Evolutionary conservation across 1,140 invertebrate genomes (phyloP), one percentile per base, ranked within the genome.

Genomic region (Drosophila sproati): DNA sequence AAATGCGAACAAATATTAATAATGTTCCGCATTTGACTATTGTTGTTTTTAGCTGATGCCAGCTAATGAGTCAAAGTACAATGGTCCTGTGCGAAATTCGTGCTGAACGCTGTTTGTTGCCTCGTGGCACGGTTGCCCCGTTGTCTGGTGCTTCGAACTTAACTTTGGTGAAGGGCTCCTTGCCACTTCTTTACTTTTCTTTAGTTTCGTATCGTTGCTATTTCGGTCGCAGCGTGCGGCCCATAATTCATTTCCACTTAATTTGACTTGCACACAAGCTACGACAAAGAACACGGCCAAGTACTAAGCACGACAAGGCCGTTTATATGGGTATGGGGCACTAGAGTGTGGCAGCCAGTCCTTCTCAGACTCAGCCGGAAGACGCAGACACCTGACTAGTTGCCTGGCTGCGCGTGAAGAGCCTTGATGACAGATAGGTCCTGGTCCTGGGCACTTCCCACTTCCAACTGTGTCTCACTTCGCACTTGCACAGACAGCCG

Each of bases 241-340:
- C 74, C 63, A 86, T 86, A 86, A 86, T 86, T 86, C 79, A 82
- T 86, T 86, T 87, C 82, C 82, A 86, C 78, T 76, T 82, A 87
- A 86, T 86, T 86, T 87, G 82, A 86, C 75, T 87, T 87, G 82
- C 68, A 78, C 82, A 78, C 74, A 82, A 82, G 74, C 67, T 61
- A 55, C 31, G 34, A 35, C 59, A 45, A 52, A 31, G 47, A 5
- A 10, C 28, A 47, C 48, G 39, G 43, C 37, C 48, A 10, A 61
- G 31, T 3, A 48, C 54, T 20, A 20, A 62, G 2, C 3, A n/a
- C 35, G 35, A 50, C 12, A 41, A 45, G 20, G 10, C 5, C 20
- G 20, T 20, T 20, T 20, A 20, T 35, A 51, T 35, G 4, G 35
- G 12, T 10, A 41, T 34, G 5, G 7, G 37, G 37, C 37, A 4